Conservation (phyloP, 1,140 invertebrate species). For the Agrypnia vestita region DNA sequence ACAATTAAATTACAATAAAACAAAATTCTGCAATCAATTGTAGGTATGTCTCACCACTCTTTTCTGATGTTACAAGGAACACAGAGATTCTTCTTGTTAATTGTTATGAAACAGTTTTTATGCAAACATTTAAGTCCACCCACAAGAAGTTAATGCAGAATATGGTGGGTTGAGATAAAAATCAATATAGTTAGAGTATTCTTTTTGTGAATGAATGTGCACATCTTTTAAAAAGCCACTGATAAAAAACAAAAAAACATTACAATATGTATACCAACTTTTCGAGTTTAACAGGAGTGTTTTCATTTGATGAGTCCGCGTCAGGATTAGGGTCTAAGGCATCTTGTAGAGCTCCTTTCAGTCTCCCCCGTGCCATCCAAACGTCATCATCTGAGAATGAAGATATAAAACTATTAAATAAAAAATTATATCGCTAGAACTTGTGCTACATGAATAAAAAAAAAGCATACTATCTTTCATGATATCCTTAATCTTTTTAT, state of each 20-base stretch:
- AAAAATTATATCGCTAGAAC: constrained; percentile 1
- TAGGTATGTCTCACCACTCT: too few species aligned
- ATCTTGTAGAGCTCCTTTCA: constrained; percentile 78
- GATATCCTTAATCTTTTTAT: constrained; percentile 31
- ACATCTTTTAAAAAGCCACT: too few species aligned
- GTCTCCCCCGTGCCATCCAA: constrained; percentile 75
- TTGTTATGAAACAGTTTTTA: too few species aligned
- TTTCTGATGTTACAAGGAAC: too few species aligned
- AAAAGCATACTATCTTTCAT: constrained; percentile 26
- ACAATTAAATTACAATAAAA: too few species aligned
- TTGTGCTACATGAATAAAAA: neutral
- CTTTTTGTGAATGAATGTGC: too few species aligned
- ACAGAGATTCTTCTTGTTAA: too few species aligned
- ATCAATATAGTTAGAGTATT: too few species aligned
- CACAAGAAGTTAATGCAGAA: too few species aligned
- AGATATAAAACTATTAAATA: constrained; percentile 4
- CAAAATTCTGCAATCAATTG: too few species aligned
- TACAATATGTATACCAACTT: constrained; percentile 57
- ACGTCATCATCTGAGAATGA: constrained; percentile 66
- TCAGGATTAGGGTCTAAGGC: constrained; percentile 75
- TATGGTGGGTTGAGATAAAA: too few species aligned
- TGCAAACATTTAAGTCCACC: too few species aligned
- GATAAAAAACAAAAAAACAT: neutral
- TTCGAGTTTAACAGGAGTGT: constrained; percentile 63
- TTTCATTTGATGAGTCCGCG: constrained; percentile 69